phyloP scores from a whole-genome alignment of 2,113 vertebrate species.

The Zonotrichia leucophrys region DNA sequence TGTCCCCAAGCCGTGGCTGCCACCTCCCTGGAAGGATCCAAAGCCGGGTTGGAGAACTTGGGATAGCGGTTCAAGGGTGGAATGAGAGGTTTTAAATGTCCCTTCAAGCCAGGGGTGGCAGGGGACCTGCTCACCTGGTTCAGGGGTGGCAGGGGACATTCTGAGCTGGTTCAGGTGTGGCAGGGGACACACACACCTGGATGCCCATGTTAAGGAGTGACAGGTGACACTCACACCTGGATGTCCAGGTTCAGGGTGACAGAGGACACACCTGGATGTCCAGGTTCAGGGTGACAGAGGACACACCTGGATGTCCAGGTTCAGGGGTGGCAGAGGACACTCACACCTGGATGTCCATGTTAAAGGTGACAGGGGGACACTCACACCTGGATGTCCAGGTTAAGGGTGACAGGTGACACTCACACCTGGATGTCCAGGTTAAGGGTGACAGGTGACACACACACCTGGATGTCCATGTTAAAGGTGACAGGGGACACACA shows the following conservation, averaged over 20 bases:
- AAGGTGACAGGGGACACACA: background rate
- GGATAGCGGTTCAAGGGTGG: fast-evolving
- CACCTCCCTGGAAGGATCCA: fast-evolving
- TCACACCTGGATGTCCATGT: too few relatives aligned
- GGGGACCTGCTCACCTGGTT: background rate
- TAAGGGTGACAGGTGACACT: background rate
- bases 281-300: too few relatives aligned
- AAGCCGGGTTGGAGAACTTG: background rate
- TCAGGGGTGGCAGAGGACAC: too few relatives aligned
- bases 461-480: too few relatives aligned
- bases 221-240: background rate
- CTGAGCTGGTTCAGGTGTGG: too few relatives aligned
- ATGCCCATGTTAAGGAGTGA: background rate
- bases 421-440: background rate
- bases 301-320: background rate
- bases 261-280: too few relatives aligned
- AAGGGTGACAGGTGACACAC: too few relatives aligned
- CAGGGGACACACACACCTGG: too few relatives aligned
- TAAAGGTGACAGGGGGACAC: too few relatives aligned
- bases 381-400: too few relatives aligned
- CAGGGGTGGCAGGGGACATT: too few relatives aligned
- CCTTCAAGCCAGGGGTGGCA: background rate
- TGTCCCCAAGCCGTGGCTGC: fast-evolving
- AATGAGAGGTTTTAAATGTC: fast-evolving
- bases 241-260: background rate